These are phyloP conservation scores for Gobiocypris rarus DNA, from an alignment of 2,113 vertebrate species.

Conservation along the genomic window DNA sequence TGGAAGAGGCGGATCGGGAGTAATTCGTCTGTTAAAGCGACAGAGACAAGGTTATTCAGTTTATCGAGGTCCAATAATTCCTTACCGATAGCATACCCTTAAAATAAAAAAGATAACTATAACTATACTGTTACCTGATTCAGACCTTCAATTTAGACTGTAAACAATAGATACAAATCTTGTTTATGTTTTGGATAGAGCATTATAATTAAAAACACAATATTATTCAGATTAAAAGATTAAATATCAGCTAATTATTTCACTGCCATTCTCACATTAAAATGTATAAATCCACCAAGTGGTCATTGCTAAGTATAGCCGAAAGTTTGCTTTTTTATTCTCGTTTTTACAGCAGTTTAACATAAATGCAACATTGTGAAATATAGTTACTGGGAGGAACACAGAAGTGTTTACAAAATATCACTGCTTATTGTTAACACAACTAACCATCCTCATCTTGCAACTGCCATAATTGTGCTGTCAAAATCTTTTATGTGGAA, in stretches of 20 bases:
- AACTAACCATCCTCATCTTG: not conserved
- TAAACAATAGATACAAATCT: not conserved
- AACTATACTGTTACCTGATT: not conserved
- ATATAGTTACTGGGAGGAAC: not conserved
- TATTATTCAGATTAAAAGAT: too few species aligned
- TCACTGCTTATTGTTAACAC: not conserved
- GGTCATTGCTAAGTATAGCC: not conserved
- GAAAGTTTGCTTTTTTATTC: not conserved
- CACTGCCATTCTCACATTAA: not conserved
- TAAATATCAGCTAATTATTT: not conserved
- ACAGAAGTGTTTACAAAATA: not conserved
- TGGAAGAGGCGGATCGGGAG: constrained; percentile 60
- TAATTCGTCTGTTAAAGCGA: constrained; percentile 58
- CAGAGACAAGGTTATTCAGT: constrained; percentile 6
- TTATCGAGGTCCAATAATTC: too few species aligned
- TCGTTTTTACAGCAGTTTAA: not conserved
- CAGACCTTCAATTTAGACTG: not conserved
- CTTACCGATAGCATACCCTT: not conserved
- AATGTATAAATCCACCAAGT: not conserved
- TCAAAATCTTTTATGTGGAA: not conserved
- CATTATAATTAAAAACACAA: too few species aligned
- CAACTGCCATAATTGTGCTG: not conserved
- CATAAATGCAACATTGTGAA: not conserved
- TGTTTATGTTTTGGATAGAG: not conserved
- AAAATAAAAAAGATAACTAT: too few species aligned